Conservation (phyloP, 2,888 invertebrate genomes). For the Pseudococcus jackbeardsleyi region DNA sequence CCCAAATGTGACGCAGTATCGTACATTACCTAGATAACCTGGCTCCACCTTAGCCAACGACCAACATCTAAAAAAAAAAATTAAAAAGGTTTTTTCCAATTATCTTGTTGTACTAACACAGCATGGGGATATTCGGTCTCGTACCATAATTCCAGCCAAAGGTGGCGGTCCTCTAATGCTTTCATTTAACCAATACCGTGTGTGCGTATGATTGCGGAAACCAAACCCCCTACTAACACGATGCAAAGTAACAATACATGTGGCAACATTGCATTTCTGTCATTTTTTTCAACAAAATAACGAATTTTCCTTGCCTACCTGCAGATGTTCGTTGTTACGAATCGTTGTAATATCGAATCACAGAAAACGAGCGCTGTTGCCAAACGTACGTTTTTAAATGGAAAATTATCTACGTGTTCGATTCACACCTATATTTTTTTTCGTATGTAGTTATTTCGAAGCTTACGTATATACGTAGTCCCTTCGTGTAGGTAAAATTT, state of each 20-base stretch:
- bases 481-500: too few species aligned
- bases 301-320: not conserved
- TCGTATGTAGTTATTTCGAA: too few species aligned
- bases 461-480: too few species aligned
- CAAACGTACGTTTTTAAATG: slow-evolving; percentile 41
- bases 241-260: not conserved
- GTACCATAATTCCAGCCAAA: not conserved
- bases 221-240: not conserved
- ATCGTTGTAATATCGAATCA: not conserved
- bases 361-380: slow-evolving; percentile 35
- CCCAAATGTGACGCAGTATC: slow-evolving; percentile 55
- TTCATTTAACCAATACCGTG: not conserved
- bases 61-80: not conserved
- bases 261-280: slow-evolving; percentile 14
- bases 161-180: slow-evolving; percentile 5
- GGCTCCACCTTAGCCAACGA: not conserved
- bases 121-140: slow-evolving; percentile 15
- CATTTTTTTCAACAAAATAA: not conserved
- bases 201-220: not conserved
- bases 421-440: too few species aligned
- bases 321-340: not conserved
- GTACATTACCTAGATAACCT: slow-evolving; percentile 62
- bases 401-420: not conserved
- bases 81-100: slow-evolving; percentile 17
- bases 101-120: slow-evolving; percentile 19